Evolutionary conservation across 1,140 invertebrate genomes (phyloP), one percentile per base, ranked within the genome.

Genomic region (Drosophila kurseongensis): DNA sequence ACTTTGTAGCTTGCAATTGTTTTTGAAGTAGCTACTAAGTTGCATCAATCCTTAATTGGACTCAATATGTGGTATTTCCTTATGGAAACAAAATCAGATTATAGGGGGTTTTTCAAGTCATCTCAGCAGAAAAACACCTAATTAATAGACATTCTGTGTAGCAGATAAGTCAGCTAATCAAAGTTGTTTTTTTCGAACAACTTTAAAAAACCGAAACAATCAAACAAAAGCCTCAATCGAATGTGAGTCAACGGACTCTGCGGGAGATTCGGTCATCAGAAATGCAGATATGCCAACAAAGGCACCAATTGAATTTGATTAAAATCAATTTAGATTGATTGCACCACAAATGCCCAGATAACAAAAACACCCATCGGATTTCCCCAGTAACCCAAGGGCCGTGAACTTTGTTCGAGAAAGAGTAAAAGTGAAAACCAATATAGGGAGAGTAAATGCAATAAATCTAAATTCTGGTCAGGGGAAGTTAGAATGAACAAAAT

Each of bases 321-420:
- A 78, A 91, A 91, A 80, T 89, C 80, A 89, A 91, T 85, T 89
- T 67, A 82, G 74, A 78, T 68, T 75, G 76, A 82, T 80, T 79
- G 76, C 79, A 62, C 52, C 74, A 47, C 51, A 66, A 45, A 44
- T 42, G 32, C 16, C 18, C 38, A 40, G 59, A 62, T 54, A 29
- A 44, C 13, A 63, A 38, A 10, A 16, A 35, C 40, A 41, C 16
- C 4, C 4, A 6, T 4, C 29, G 35, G 51, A 47, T 36, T 29
- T 12, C 29, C 44, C 32, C n/a, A 23, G 27, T 48, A 44, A 71
- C 27, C 51, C 50, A 14, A 38, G 48, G 65, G 47, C 38, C 65
- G n/a, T 48, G 51, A 48, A 68, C 67, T 60, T 47, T 38, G 9
- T 36, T 52, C 13, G 0, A 5, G 13, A 23, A 32, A 69, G n/a